A percentile compares a stretch with the other conserved stretches of the same genome.
phyloP scores from a whole-genome alignment of 2,797 vertebrate genomes.

The Lutjanus argentimaculatus region DNA sequence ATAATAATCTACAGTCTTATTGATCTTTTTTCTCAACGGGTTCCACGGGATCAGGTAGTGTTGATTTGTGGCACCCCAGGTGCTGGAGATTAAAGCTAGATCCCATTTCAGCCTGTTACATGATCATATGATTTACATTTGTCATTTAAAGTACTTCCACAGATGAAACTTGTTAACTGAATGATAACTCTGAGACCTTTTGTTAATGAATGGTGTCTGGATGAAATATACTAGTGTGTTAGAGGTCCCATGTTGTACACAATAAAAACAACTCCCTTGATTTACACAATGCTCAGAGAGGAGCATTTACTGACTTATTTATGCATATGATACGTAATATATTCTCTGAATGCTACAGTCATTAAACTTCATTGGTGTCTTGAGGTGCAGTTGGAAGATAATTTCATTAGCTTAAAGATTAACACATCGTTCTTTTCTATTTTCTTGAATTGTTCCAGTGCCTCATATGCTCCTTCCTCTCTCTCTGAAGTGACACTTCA shows the following conservation, averaged over 20 bases:
- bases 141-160: slow-evolving; percentile 44
- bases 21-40: slow-evolving; percentile 42
- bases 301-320: slow-evolving; percentile 3
- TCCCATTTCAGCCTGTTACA: slow-evolving; percentile 11
- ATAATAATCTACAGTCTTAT: slow-evolving; percentile 54
- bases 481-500: not conserved
- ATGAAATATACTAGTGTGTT: slow-evolving; percentile 5
- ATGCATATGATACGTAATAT: slow-evolving; percentile 15
- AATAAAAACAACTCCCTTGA: slow-evolving; percentile 17
- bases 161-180: slow-evolving; percentile 17
- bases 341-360: not conserved
- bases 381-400: slow-evolving; percentile 15
- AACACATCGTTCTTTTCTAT: not conserved
- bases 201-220: slow-evolving; percentile 28
- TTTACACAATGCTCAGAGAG: not conserved
- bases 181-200: slow-evolving; percentile 43
- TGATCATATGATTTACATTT: slow-evolving; percentile 37
- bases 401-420: slow-evolving; percentile 27
- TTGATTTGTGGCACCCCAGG: slow-evolving; percentile 37
- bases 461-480: not conserved
- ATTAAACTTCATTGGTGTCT: slow-evolving; percentile 42
- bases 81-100: slow-evolving; percentile 25
- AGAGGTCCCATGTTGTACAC: not conserved
- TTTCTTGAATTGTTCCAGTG: not conserved
- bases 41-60: slow-evolving; percentile 21